Base-by-base conservation (phyloP, 2,888 invertebrate species). In the Thera obeliscata region DNA sequence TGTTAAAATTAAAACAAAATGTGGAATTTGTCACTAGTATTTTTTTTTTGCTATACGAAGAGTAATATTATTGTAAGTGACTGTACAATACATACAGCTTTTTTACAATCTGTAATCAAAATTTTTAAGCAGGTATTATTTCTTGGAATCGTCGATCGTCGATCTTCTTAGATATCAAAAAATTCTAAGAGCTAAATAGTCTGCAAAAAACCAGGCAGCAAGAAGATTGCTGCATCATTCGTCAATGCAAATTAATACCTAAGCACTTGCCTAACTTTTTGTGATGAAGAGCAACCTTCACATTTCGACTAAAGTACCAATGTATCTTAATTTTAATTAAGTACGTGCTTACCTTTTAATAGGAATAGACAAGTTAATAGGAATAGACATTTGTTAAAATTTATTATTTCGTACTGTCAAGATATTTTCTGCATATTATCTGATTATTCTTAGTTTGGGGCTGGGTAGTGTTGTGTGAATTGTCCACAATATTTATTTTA, bases 211-310 rank as follows among this genome's bases (percentile, higher is more conserved):
- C 41, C 33, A 5, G 33, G 11, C 6, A 22, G 38, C 33, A 54
- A 35, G 22, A 33, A 57, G 11, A 11, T 38, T 48, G 57, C 56
- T 43, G 22, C 48, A 64, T 64, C 46, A 64, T 64, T 56, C 33
- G 11, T n/a, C 22, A 43, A 48, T 56, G 36, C 56, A 50, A 64
- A 54, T n/a, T n/a, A n/a, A n/a, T n/a, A n/a, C n/a, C n/a, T n/a
- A n/a, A n/a, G n/a, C 50, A 68, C 56, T 56, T 65, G 59, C 54
- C 22, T 55, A 55, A 33, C 33, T 65, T 70, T 67, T 67, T 65
- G 56, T 52, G 56, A 60, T 41, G 56, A 63, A 67, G 60, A 56
- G 2, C 35, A 57, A 56, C 70, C 70, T 70, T 67, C 62, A 63
- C 67, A 67, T 67, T 70, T 62, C 43, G 22, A 7, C 56, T 36